These are phyloP conservation scores for Clitarchus hookeri DNA, from an alignment of 2,888 invertebrate species.

Conservation along the genomic window DNA sequence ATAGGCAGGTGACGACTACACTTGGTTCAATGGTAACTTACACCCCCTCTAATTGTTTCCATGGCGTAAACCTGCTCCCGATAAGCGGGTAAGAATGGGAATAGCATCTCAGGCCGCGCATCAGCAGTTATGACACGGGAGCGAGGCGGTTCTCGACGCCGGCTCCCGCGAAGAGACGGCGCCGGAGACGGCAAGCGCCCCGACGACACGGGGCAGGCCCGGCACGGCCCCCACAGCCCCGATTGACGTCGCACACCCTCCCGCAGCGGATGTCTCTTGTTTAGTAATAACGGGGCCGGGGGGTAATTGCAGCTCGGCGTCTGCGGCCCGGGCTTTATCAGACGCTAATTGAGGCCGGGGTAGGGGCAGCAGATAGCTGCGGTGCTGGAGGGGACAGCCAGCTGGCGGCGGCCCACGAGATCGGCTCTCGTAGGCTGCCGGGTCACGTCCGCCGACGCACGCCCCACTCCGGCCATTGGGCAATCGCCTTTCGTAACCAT, in stretches of 20 bases:
- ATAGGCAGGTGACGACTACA: too few species aligned
- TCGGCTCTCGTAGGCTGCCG: neutral
- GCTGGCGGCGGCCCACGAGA: neutral
- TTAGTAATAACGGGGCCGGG: conserved; percentile 30
- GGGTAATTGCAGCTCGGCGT: conserved; percentile 28
- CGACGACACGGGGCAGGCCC: neutral
- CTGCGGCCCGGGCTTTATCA: neutral
- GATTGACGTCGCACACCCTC: conserved; percentile 36
- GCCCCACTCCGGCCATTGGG: neutral
- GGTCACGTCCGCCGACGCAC: neutral
- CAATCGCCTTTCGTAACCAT: conserved; percentile 14
- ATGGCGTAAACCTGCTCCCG: too few species aligned
- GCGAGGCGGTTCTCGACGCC: neutral
- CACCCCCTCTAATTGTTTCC: too few species aligned
- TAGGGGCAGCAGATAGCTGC: neutral
- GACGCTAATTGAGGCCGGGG: conserved; percentile 7
- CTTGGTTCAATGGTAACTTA: too few species aligned
- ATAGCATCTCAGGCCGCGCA: too few species aligned
- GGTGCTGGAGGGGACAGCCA: neutral
- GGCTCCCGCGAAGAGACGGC: neutral
- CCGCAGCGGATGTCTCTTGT: conserved; percentile 38
- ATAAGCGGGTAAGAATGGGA: too few species aligned
- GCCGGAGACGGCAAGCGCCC: neutral
- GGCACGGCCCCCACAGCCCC: conserved; percentile 12
- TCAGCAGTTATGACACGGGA: too few species aligned